Evolutionary conservation across 23 tunicate species (phyloP).

Genomic region (Halocynthia roretzi): DNA sequence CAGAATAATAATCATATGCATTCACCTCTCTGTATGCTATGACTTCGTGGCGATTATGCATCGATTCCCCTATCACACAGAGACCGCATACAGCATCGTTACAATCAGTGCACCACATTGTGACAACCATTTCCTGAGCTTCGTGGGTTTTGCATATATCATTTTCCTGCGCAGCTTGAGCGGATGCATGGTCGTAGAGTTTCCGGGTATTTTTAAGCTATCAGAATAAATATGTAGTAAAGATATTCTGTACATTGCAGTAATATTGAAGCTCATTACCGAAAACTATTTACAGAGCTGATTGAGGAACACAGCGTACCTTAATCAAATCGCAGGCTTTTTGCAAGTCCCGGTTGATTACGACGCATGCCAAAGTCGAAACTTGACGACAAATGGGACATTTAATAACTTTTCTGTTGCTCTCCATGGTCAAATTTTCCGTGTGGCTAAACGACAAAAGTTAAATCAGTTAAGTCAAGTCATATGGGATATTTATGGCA

Average conservation of each 20-base stretch:
- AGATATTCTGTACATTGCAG: too few species aligned
- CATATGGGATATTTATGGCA: not conserved
- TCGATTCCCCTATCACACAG: not conserved
- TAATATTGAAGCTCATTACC: not conserved
- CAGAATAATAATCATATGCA: too few species aligned
- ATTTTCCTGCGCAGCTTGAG: not conserved
- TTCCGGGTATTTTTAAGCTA: too few species aligned
- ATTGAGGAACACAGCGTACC: not conserved
- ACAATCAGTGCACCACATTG: slow-evolving; percentile 14
- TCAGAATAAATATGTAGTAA: too few species aligned
- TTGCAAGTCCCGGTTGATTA: not conserved
- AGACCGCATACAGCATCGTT: not conserved
- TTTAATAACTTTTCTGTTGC: slow-evolving; percentile 1
- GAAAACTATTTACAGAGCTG: not conserved
- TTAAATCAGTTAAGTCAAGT: not conserved
- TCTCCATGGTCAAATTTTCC: not conserved
- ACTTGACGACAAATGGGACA: slow-evolving; percentile 14
- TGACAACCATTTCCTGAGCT: not conserved
- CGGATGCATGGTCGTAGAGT: not conserved
- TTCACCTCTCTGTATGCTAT: slow-evolving; percentile 4
- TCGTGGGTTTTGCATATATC: not conserved
- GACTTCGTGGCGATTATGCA: not conserved
- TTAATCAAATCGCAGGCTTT: slow-evolving; percentile 3
- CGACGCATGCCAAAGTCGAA: not conserved
- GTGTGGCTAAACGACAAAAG: not conserved